Evolutionary conservation across 1,140 invertebrate species (phyloP).

Genomic region (Eriosoma lanigerum): DNA sequence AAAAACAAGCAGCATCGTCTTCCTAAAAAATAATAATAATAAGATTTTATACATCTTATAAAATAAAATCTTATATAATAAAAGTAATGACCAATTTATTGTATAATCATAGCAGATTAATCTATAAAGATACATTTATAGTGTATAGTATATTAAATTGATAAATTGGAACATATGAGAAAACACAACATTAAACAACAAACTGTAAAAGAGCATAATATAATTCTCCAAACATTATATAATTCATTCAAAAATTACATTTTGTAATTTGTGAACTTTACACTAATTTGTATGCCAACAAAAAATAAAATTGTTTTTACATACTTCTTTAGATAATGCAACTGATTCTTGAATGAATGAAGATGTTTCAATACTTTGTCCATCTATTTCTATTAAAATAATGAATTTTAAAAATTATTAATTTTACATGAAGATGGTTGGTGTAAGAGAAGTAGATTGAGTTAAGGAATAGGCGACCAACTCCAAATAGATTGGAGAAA

Average conservation of each 20-base stretch:
- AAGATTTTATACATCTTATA: not conserved
- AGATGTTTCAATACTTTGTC: constrained; percentile 42
- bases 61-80: not conserved
- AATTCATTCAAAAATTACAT: not conserved
- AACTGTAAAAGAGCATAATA: not conserved
- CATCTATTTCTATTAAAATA: constrained; percentile 31
- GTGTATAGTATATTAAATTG: not conserved
- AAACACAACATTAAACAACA: too few relatives aligned
- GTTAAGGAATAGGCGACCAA: too few relatives aligned
- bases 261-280: too few relatives aligned
- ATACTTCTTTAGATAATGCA: constrained; percentile 49
- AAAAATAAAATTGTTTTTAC: not conserved
- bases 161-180: too few relatives aligned
- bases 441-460: too few relatives aligned
- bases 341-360: constrained; percentile 47
- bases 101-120: not conserved
- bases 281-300: too few relatives aligned
- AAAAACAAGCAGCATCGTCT: not conserved
- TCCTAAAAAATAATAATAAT: constrained; percentile 1
- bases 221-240: not conserved
- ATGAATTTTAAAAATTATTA: not conserved
- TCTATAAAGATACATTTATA: not conserved
- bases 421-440: not conserved
- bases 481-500: too few relatives aligned
- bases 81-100: not conserved